These are phyloP conservation scores for Sebastes taczanowskii DNA, from an alignment of 2,797 vertebrate species.

Conservation along the genomic window DNA sequence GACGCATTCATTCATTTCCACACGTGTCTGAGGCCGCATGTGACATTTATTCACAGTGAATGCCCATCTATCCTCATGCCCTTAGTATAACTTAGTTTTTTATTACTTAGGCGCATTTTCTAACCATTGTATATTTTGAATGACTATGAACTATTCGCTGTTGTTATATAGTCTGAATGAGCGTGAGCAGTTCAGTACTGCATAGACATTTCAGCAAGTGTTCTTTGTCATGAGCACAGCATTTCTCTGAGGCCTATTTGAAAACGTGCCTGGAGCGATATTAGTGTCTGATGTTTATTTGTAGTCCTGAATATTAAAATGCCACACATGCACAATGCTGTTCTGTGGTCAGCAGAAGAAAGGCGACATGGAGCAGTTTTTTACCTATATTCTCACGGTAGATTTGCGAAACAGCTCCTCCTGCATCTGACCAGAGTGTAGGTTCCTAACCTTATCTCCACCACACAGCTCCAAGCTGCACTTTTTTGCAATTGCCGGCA, in stretches of 20 bases:
- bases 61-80: neutral
- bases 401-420: neutral
- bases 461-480: constrained; percentile 47
- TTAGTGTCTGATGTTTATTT: constrained; percentile 4
- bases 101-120: constrained; percentile 7
- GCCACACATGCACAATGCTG: neutral
- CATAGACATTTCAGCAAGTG: neutral
- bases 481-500: constrained; percentile 25
- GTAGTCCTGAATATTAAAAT: constrained; percentile 24
- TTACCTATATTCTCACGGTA: constrained; percentile 10
- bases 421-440: constrained; percentile 12
- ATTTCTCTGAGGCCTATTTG: constrained; percentile 28
- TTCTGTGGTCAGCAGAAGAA: constrained; percentile 11
- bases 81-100: neutral
- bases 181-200: neutral
- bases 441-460: constrained; percentile 52
- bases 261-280: constrained; percentile 10
- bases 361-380: neutral
- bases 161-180: constrained; percentile 7
- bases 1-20: constrained; percentile 16
- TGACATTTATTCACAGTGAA: constrained; percentile 22
- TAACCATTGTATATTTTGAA: constrained; percentile 23
- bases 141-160: constrained; percentile 11
- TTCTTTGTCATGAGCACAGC: constrained; percentile 6
- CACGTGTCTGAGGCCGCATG: neutral